Percentiles rank a stretch among this genome's conserved stretches.
These are phyloP conservation scores for Cephus sareptanus DNA, from an alignment of 2,888 invertebrate species.

Conservation along the genomic window DNA sequence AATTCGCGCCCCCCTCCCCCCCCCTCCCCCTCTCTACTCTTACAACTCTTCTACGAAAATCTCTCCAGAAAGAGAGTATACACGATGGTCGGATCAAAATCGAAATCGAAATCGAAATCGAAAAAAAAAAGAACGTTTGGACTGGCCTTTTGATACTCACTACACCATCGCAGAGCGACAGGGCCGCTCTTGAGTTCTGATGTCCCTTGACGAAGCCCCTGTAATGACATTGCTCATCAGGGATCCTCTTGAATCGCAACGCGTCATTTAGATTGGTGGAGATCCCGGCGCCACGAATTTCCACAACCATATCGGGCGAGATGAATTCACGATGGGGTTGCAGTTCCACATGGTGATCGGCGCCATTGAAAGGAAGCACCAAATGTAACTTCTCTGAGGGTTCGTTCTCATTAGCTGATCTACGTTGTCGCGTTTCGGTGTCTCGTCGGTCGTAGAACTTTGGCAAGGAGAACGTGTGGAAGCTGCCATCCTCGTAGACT, in stretches of 20 bases:
- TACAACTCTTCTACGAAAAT: not conserved
- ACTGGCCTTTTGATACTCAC: constrained; percentile 42
- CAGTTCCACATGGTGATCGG: constrained; percentile 66
- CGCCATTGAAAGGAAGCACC: constrained; percentile 51
- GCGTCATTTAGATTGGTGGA: constrained; percentile 62
- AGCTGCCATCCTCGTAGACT: constrained; percentile 63
- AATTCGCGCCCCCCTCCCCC: too few species aligned
- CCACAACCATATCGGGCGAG: constrained; percentile 75
- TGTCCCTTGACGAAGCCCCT: constrained; percentile 66
- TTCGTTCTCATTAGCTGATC: constrained; percentile 29
- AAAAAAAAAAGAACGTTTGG: not conserved
- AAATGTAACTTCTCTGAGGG: constrained; percentile 50
- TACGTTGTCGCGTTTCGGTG: constrained; percentile 36
- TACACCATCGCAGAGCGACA: constrained; percentile 68
- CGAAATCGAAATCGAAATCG: not conserved
- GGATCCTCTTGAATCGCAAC: constrained; percentile 42
- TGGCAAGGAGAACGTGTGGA: constrained; percentile 65
- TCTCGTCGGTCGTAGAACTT: constrained; percentile 63
- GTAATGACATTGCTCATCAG: constrained; percentile 67
- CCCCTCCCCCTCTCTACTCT: not conserved
- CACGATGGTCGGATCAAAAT: not conserved
- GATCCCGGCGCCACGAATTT: constrained; percentile 70
- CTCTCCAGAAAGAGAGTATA: constrained; percentile 1
- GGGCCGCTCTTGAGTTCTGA: constrained; percentile 66
- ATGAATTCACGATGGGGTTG: constrained; percentile 69